These are phyloP conservation scores for Pelodiscus sinensis DNA, from an alignment of 2,113 vertebrate species.

Conservation along the genomic window DNA sequence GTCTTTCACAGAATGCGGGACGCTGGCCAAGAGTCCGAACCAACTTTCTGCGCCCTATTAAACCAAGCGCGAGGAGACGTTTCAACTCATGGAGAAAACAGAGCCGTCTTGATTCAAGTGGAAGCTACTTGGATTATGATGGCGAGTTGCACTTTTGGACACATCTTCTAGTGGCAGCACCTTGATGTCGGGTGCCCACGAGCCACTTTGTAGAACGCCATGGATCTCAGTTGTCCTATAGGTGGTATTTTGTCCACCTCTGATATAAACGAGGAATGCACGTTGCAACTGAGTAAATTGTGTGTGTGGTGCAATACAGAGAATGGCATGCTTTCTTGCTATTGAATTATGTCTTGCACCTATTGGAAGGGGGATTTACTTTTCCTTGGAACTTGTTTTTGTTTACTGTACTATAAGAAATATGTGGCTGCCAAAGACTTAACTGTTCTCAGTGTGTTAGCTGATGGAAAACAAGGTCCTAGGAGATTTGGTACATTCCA, in stretches of 20 bases:
- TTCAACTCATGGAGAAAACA: background rate
- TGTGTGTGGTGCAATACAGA: background rate
- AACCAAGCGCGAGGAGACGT: background rate
- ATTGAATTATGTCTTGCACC: background rate
- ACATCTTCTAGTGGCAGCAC: background rate
- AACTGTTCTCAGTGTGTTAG: background rate
- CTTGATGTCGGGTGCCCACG: background rate
- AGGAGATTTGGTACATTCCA: background rate
- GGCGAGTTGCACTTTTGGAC: too few relatives aligned
- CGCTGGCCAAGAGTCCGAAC: background rate
- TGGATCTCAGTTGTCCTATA: background rate
- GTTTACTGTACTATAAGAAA: background rate
- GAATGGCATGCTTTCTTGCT: background rate
- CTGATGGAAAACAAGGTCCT: background rate
- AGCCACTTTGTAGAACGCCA: background rate
- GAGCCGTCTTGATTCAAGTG: too few relatives aligned
- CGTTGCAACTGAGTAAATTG: background rate
- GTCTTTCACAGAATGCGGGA: rapidly evolving
- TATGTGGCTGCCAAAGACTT: background rate
- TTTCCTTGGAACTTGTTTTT: background rate
- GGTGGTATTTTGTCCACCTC: background rate
- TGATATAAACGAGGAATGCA: background rate
- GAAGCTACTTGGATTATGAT: background rate
- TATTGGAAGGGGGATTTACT: background rate
- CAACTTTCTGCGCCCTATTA: background rate